Conservation (phyloP, 2,888 invertebrate species). For the Tetranychus piercei region DNA sequence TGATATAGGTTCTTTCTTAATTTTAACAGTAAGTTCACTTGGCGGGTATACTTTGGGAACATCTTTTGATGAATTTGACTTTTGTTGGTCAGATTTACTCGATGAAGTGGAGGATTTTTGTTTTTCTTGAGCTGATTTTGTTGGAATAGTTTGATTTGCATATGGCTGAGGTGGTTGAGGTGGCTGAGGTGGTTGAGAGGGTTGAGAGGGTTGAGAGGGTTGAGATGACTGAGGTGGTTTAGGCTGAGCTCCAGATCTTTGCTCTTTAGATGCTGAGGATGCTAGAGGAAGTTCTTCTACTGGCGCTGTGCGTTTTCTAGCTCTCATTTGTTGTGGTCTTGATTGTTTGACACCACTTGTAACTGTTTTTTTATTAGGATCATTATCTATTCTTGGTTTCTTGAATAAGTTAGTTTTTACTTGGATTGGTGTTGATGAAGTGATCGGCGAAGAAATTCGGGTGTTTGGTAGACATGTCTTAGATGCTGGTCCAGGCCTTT, state of each 20-base stretch:
- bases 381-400: not conserved
- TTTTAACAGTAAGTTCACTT: no score
- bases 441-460: not conserved
- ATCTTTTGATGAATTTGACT: no score
- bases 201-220: no score
- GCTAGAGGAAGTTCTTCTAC: not conserved
- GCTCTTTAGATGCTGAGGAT: not conserved
- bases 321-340: not conserved
- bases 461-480: not conserved
- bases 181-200: not conserved
- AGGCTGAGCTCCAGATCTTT: not conserved
- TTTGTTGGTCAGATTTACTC: no score
- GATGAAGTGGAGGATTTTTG: no score
- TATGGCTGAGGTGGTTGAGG: not conserved
- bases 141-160: no score
- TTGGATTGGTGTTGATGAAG: not conserved
- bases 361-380: not conserved
- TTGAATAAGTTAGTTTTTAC: not conserved
- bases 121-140: no score
- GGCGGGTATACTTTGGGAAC: no score
- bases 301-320: not conserved
- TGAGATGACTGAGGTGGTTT: not conserved
- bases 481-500: not conserved
- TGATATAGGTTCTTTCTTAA: no score
- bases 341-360: slow-evolving; percentile 4